phyloP scores from a whole-genome alignment of 2,888 invertebrate genomes.

The Cerastis leucographa region DNA sequence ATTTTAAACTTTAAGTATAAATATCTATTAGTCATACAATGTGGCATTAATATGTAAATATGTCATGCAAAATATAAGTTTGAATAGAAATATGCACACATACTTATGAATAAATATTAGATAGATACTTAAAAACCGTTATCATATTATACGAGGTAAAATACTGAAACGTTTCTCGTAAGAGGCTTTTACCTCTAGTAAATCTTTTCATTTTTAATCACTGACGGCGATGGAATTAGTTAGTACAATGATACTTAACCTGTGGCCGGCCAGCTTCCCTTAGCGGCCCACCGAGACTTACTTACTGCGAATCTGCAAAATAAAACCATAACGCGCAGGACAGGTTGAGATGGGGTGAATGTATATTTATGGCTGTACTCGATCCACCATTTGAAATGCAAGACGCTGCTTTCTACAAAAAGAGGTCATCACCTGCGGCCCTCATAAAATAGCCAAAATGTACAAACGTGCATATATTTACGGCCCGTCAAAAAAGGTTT shows the following conservation, averaged over 20 bases:
- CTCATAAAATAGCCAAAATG: slow-evolving; percentile 41
- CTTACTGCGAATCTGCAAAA: slow-evolving; percentile 45
- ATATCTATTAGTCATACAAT: not conserved
- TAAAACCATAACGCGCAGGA: slow-evolving; percentile 51
- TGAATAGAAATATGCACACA: no score
- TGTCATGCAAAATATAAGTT: not conserved
- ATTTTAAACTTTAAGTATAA: no score
- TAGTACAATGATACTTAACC: slow-evolving; percentile 43
- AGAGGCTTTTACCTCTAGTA: slow-evolving; percentile 8
- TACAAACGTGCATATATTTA: slow-evolving; percentile 31
- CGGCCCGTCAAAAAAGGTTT: slow-evolving; percentile 34
- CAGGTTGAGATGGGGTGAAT: slow-evolving; percentile 46
- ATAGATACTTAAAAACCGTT: not conserved
- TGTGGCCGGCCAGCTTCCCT: slow-evolving; percentile 5
- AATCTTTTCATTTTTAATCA: slow-evolving; percentile 31
- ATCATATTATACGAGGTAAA: not conserved
- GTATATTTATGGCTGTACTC: slow-evolving; percentile 51
- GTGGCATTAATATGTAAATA: not conserved
- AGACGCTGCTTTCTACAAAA: slow-evolving; percentile 38
- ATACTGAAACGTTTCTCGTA: not conserved
- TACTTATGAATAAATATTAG: not conserved
- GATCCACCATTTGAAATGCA: slow-evolving; percentile 46
- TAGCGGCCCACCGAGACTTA: slow-evolving; percentile 34
- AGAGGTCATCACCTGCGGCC: slow-evolving; percentile 49
- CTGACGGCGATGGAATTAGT: slow-evolving; percentile 28